Conservation (phyloP, 2,888 invertebrate genomes). For the Polymixis lichenea region DNA sequence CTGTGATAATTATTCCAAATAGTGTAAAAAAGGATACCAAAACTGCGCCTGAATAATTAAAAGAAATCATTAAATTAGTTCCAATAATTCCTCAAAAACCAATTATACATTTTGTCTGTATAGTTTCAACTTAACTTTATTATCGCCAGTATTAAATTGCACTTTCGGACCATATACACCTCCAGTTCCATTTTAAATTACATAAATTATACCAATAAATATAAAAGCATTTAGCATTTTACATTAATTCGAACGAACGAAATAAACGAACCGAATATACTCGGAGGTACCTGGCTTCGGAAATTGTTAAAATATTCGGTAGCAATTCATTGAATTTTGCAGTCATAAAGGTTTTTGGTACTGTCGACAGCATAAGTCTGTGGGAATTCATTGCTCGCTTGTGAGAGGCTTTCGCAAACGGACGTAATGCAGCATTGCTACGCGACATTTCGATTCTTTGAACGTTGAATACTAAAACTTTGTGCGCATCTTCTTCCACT, state of each 20-base stretch:
- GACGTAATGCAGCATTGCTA: background rate
- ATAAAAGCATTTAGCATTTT: conserved; percentile 55
- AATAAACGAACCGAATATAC: conserved; percentile 61
- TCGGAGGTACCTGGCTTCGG: conserved; percentile 43
- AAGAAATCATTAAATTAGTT: background rate
- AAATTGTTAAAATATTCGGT: conserved; percentile 63
- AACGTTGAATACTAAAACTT: background rate
- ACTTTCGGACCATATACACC: conserved; percentile 24
- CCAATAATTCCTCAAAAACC: background rate
- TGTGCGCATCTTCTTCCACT: background rate
- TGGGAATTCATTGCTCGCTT: background rate
- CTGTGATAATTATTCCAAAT: too few relatives aligned
- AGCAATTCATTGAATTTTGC: conserved; percentile 53
- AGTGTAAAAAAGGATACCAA: too few relatives aligned
- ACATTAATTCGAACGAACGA: conserved; percentile 59
- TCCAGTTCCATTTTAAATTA: conserved; percentile 30
- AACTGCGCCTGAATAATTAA: background rate
- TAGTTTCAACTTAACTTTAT: conserved; percentile 26
- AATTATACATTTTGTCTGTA: background rate
- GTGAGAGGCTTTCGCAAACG: background rate
- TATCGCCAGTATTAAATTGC: conserved; percentile 34
- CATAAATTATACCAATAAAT: conserved; percentile 59
- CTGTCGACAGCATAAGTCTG: conserved; percentile 6
- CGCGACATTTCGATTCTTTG: background rate
- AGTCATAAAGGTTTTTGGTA: conserved; percentile 50